Percentiles rank a stretch among this genome's conserved stretches.
phyloP scores from a whole-genome alignment of 1,140 invertebrate genomes.

The Bombyx mandarina region DNA sequence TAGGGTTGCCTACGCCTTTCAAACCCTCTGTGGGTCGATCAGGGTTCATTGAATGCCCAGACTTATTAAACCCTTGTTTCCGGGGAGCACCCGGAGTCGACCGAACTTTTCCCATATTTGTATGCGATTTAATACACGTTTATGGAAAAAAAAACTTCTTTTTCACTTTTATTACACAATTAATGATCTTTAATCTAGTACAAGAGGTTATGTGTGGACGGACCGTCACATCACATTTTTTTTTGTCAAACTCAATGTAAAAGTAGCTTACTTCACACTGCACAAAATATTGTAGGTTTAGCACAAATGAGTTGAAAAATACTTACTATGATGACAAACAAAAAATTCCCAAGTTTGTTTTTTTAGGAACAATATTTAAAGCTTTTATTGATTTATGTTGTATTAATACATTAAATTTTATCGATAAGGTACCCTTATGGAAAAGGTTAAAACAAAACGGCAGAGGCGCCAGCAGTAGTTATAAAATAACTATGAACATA shows the following conservation, averaged over 20 bases:
- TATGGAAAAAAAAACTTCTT: background rate
- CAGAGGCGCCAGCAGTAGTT: too few relatives aligned
- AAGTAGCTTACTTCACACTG: constrained; percentile 12
- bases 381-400: too few relatives aligned
- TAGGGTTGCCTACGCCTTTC: constrained; percentile 87
- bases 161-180: background rate
- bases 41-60: constrained; percentile 91
- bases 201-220: constrained; percentile 1
- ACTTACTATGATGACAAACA: constrained; percentile 4
- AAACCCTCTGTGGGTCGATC: constrained; percentile 81
- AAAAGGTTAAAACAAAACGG: too few relatives aligned
- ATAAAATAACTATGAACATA: too few relatives aligned
- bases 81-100: constrained; percentile 78
- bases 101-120: constrained; percentile 80
- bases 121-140: constrained; percentile 2
- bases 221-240: background rate
- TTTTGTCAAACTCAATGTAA: background rate
- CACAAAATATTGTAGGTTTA: background rate
- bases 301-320: background rate
- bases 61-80: constrained; percentile 83
- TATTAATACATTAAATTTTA: too few relatives aligned
- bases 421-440: too few relatives aligned
- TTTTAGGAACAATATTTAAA: too few relatives aligned
- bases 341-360: too few relatives aligned
- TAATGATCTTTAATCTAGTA: background rate